A percentile compares a stretch with the other conserved stretches of the same genome.
phyloP scores from a whole-genome alignment of 2,888 invertebrate species.

The Euclidia mi region DNA sequence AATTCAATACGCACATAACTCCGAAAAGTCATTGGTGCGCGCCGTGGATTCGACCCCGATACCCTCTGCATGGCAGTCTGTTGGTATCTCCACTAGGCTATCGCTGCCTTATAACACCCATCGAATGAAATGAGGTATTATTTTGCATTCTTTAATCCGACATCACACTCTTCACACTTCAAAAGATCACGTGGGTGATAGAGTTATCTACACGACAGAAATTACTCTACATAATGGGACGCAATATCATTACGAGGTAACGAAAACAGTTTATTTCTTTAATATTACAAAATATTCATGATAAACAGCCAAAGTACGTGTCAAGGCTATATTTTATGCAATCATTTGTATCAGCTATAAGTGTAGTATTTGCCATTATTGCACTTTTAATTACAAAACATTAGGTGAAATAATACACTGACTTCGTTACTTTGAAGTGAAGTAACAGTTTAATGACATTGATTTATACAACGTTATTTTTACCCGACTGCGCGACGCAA shows the following conservation, averaged over 20 bases:
- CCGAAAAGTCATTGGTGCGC: no score
- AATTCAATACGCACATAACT: no score
- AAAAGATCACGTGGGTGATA: no score
- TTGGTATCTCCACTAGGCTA: no score
- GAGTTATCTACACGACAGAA: no score
- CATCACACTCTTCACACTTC: no score
- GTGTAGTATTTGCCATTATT: constrained; percentile 12
- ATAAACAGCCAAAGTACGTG: constrained; percentile 32
- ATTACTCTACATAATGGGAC: not conserved
- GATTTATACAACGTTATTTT: not conserved
- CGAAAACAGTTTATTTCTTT: constrained; percentile 1
- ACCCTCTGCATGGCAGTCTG: no score
- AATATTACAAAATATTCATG: constrained; percentile 18
- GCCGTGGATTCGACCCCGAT: no score
- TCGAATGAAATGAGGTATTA: no score
- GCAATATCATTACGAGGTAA: not conserved
- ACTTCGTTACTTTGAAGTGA: not conserved
- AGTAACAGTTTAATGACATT: not conserved
- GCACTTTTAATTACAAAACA: constrained; percentile 8
- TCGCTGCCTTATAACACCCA: no score
- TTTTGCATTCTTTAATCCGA: no score
- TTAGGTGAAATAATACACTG: not conserved
- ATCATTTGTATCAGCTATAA: constrained; percentile 9
- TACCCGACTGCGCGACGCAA: no score
- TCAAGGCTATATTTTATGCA: constrained; percentile 28